Evolutionary conservation across 2,113 vertebrate genomes (phyloP).

Genomic region (Sceloporus undulatus): DNA sequence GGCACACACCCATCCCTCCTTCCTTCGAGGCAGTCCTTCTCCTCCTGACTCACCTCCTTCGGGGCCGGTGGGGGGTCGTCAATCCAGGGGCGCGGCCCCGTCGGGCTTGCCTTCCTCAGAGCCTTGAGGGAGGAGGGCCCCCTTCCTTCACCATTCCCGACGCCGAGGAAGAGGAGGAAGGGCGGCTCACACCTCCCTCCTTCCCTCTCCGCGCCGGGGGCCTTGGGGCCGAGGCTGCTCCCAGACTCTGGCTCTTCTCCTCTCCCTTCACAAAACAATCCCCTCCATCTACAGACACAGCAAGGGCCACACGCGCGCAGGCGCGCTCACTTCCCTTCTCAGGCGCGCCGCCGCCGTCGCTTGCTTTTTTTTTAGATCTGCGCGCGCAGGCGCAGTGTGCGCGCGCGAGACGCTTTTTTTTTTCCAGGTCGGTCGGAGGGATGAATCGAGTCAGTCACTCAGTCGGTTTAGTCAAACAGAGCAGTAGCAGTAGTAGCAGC

Average conservation of each 20-base stretch:
- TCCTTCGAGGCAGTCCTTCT: not conserved
- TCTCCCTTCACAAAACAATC: slow-evolving; percentile 10
- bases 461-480: too few species aligned
- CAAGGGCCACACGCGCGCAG: not conserved
- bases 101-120: not conserved
- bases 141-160: slow-evolving; percentile 18
- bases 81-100: slow-evolving; percentile 19
- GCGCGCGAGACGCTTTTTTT: not conserved
- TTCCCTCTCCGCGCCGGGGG: too few species aligned
- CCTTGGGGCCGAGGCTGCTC: too few species aligned
- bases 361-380: not conserved
- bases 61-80: not conserved
- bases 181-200: not conserved
- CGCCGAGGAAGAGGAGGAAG: not conserved
- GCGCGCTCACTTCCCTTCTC: too few species aligned
- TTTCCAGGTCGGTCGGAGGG: not conserved
- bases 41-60: slow-evolving; percentile 17
- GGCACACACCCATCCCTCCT: not conserved
- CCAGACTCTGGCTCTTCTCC: too few species aligned
- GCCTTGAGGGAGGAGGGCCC: not conserved
- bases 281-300: not conserved
- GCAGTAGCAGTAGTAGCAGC: too few species aligned
- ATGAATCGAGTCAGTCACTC: too few species aligned
- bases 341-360: not conserved
- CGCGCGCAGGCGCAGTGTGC: slow-evolving; percentile 1